Base-by-base conservation (phyloP, 2,888 invertebrate species). In the Bombyx huttoni region DNA sequence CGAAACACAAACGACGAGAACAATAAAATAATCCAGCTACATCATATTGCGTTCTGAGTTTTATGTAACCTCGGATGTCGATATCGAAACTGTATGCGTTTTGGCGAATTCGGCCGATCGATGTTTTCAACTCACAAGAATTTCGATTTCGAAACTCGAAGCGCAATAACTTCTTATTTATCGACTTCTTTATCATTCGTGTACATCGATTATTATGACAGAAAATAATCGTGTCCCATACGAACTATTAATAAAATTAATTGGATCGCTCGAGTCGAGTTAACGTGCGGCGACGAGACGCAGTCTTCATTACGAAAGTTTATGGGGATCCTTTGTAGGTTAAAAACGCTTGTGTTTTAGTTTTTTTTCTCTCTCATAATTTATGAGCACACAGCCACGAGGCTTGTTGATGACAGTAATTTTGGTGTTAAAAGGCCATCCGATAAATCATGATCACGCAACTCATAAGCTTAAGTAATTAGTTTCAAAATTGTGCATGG, bases 61-160 rank as follows among this genome's bases (percentile, higher is more conserved):
- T 24, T 81, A 78, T 71, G 67, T 74, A 80, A 78, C 65, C 58
- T 56, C 54, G 58, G 62, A 60, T 60, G 63, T 65, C 65, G 67
- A 70, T 73, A 73, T 65, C 67, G 71, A 76, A 75, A 73, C 57
- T 58, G 59, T 59, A 58, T 59, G 62, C 63, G 57, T 70, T 74
- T 75, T 73, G 65, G 64, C 60, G 69, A 76, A 74, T 64, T 70
- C 72, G 71, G 73, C 69, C 73, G 73, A 68, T 62, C 62, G 64
- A 54, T 52, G 58, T 64, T 64, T 65, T 71, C 68, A 65, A 62
- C 53, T 63, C 57, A 57, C 56, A 56, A 58, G 58, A 67, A 65
- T 58, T 56, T 61, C 59, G 54, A 60, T 77, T 75, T 78, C 69
- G 73, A 76, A 76, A 78, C 61, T 56, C 52, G 54, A 58, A 62